Evolutionary conservation across 2,888 invertebrate genomes (phyloP).

Genomic region (Macrosoma leucophasiata): DNA sequence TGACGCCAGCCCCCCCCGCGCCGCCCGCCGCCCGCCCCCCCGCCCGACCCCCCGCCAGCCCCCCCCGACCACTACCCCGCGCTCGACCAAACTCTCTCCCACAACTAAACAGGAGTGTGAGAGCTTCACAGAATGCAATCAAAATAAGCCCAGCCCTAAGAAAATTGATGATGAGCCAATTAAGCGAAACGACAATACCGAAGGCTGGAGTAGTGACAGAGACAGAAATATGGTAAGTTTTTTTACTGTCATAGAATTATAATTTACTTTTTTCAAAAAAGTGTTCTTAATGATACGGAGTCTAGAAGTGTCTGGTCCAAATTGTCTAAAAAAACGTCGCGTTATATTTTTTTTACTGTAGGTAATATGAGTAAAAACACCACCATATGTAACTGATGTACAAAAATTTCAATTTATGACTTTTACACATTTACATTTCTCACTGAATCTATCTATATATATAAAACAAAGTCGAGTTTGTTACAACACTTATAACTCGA

Average conservation of each 20-base stretch:
- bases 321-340: too few species aligned
- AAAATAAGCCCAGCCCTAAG: background rate
- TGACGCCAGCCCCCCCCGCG: constrained; percentile 27
- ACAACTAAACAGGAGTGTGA: background rate
- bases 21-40: constrained; percentile 1
- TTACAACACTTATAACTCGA: too few species aligned
- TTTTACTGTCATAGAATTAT: constrained; percentile 2
- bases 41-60: background rate
- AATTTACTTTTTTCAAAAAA: background rate
- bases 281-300: background rate
- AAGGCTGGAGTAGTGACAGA: constrained; percentile 13
- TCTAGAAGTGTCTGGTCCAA: too few species aligned
- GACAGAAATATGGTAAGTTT: constrained; percentile 28
- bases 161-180: constrained; percentile 1
- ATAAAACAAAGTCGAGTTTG: too few species aligned
- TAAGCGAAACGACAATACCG: background rate
- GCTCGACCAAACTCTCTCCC: too few species aligned
- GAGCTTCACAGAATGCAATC: background rate
- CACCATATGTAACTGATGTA: too few species aligned
- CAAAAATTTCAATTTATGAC: too few species aligned
- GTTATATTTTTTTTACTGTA: too few species aligned
- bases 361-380: too few species aligned
- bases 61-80: background rate
- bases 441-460: too few species aligned
- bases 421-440: too few species aligned